Evolutionary conservation across 2,797 vertebrate species (phyloP), one percentile per base, ranked within the genome.

Genomic region (Cetoscarus ocellatus): DNA sequence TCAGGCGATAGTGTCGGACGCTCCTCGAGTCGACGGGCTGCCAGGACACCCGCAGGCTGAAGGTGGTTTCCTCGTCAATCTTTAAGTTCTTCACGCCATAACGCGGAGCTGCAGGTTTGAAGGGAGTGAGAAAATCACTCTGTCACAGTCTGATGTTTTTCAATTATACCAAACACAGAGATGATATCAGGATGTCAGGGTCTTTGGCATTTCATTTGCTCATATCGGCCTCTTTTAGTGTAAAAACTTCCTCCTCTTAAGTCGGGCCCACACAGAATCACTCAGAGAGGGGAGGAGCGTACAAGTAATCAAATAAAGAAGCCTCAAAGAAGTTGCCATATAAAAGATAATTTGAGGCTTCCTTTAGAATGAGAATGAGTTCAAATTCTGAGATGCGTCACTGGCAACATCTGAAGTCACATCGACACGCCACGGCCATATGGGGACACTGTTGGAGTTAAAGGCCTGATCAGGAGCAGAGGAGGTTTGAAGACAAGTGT

Each of bases 51-150:
- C 92, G 91, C 77, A 99, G 79, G 61, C 97, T 99, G 78, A 94
- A 98, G 17, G 96, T 94, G 19, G 97, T 97, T 80, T 97, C 95
- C 10, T 97, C 96, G 14, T 95, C 95, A 49, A 99, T 79, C 80
- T 90, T 91, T 83, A 99, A 83, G 86, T 94, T 96, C 78, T 91
- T 95, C 87, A 98, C 93, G 18, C 94, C 96, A 19, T 87, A 82
- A 14, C 93, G 94, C 85, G 95, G 91, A 90, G 94, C 98, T 99
- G 85, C 1, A 52, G 36, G 36, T 69, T 36, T 40, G 72, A 1
- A 71, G 9, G 44, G 10, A 35, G n/a, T n/a, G 43, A 3, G 5
- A 44, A 48, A 61, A 42, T 51, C 40, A 35, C n/a, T 0, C 52
- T 39, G 51, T 61, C 45, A 0, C 27, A 14, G 43, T 7, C 3